Evolutionary conservation across 2,888 invertebrate genomes (phyloP).

Genomic region (Leptopilina syphax): DNA sequence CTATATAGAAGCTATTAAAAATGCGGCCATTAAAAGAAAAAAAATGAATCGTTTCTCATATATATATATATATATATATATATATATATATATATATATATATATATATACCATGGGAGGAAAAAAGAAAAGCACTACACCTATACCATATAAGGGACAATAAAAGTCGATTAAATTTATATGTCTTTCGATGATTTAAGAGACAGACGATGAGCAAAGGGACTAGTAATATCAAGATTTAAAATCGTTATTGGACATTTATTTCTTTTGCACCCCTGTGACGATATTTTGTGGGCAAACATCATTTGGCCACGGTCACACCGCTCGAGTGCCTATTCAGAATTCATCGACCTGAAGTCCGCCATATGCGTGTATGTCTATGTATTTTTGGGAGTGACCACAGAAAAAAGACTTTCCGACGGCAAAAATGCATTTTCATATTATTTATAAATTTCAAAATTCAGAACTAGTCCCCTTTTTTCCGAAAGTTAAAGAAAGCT

Average conservation of each 20-base stretch:
- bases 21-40: no score
- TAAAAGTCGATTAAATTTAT: constrained; percentile 39
- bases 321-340: constrained; percentile 63
- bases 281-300: constrained; percentile 66
- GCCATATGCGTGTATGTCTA: not conserved
- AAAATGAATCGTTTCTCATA: no score
- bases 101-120: no score
- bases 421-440: constrained; percentile 44
- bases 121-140: not conserved
- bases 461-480: constrained; percentile 40
- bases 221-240: constrained; percentile 21
- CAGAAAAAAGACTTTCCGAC: constrained; percentile 42
- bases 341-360: constrained; percentile 31
- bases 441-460: constrained; percentile 1
- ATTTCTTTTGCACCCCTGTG: constrained; percentile 5
- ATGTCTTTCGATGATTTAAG: constrained; percentile 25
- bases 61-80: no score
- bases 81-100: no score
- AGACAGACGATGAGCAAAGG: constrained; percentile 1
- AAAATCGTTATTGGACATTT: constrained; percentile 10
- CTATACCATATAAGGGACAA: not conserved
- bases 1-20: no score
- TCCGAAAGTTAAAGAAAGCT: constrained; percentile 37
- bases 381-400: not conserved
- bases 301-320: constrained; percentile 62